Percentiles rank a stretch among this genome's conserved stretches.
These are phyloP conservation scores for Tetraodon nigroviridis DNA, from an alignment of 2,113 vertebrate species.

Conservation along the genomic window DNA sequence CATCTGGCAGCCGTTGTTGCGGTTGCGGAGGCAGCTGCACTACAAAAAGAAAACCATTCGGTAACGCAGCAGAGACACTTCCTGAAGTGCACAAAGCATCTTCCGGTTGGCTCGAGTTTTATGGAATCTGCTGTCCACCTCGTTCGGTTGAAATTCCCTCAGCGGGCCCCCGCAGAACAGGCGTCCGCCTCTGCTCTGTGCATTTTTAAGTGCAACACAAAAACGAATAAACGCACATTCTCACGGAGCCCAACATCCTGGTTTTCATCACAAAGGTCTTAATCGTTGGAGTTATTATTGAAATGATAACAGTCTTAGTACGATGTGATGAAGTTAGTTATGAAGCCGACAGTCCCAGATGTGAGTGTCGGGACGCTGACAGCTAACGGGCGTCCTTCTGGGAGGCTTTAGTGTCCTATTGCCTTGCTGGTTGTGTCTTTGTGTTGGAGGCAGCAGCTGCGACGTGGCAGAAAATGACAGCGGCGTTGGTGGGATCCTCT, in stretches of 20 bases:
- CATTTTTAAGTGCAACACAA: conserved; percentile 4
- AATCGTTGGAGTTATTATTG: no score
- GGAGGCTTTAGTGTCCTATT: conserved; percentile 5
- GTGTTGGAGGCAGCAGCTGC: neutral
- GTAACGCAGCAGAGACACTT: no score
- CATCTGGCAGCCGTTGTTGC: conserved; percentile 1
- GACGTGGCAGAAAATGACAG: conserved; percentile 1
- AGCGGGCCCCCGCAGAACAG: conserved; percentile 4
- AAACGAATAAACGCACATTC: neutral
- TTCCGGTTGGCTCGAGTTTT: no score
- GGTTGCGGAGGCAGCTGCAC: no score
- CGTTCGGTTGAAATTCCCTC: neutral
- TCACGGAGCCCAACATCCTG: neutral
- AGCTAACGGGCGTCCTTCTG: neutral
- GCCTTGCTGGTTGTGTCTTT: conserved; percentile 8
- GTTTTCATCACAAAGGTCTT: no score
- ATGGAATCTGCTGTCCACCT: neutral
- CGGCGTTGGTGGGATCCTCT: conserved; percentile 43
- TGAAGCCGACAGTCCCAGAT: neutral
- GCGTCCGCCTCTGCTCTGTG: neutral
- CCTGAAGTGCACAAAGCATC: no score
- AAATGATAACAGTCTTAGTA: no score
- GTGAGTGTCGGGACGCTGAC: neutral
- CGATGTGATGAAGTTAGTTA: no score
- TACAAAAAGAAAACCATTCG: no score